These are phyloP conservation scores for Pseudachorutes palmiensis DNA, from an alignment of 1,140 invertebrate genomes.

Conservation along the genomic window DNA sequence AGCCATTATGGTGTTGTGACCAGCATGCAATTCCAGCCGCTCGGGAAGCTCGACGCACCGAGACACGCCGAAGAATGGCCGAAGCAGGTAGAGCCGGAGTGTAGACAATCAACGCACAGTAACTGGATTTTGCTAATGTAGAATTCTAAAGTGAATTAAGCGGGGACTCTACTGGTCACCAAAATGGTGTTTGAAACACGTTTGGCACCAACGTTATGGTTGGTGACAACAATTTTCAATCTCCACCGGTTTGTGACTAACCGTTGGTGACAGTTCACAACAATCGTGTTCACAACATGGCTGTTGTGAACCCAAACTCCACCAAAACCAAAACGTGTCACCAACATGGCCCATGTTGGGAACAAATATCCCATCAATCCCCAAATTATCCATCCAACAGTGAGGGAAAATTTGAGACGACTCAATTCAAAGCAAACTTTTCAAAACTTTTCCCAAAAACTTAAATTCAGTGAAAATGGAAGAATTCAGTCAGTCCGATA, in stretches of 20 bases:
- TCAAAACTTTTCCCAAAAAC: neutral
- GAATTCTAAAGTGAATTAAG: too few relatives aligned
- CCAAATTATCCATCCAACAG: neutral
- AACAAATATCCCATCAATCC: neutral
- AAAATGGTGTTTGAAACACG: neutral
- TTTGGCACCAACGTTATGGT: neutral
- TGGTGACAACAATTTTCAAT: neutral
- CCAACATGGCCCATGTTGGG: neutral
- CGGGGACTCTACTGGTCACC: too few relatives aligned
- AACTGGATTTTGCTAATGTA: too few relatives aligned
- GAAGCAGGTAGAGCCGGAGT: too few relatives aligned
- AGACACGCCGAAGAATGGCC: too few relatives aligned
- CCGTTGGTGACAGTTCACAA: neutral
- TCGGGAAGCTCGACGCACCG: too few relatives aligned
- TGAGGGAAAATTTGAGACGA: neutral
- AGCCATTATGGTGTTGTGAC: too few relatives aligned
- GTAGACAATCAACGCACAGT: too few relatives aligned
- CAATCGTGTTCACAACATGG: neutral
- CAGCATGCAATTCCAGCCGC: too few relatives aligned
- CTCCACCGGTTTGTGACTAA: neutral
- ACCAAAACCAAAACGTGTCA: neutral
- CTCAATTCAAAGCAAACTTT: neutral
- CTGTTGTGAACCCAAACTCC: neutral
- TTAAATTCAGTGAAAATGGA: neutral
- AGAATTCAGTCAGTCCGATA: neutral